Percentiles rank a stretch among this genome's conserved stretches.
Conservation (phyloP, 1,140 invertebrate genomes). For the Tetramorium alpestre region DNA sequence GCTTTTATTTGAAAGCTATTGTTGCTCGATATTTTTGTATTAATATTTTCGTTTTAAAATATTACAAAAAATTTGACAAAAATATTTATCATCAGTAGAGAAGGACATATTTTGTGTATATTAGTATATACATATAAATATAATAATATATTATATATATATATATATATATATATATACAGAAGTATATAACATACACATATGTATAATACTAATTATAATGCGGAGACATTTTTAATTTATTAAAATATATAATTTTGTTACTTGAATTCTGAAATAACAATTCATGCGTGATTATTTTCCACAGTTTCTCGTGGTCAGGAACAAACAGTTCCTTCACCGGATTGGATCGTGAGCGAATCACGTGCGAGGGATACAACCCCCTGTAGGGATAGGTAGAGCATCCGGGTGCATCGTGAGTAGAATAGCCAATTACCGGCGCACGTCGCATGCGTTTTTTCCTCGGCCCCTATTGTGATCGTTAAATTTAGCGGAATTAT, state of each 20-base stretch:
- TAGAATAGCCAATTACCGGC: slow-evolving; percentile 75
- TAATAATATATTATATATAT: too few relatives aligned
- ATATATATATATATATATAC: too few relatives aligned
- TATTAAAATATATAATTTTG: neutral
- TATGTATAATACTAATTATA: neutral
- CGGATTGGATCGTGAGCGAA: slow-evolving; percentile 42
- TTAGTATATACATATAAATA: too few relatives aligned
- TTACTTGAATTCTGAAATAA: neutral
- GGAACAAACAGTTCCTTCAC: slow-evolving; percentile 42
- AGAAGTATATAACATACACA: too few relatives aligned
- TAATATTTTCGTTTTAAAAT: too few relatives aligned
- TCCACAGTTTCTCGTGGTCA: neutral
- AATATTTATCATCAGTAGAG: too few relatives aligned
- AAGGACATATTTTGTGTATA: too few relatives aligned
- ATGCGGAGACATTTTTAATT: neutral
- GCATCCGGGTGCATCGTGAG: slow-evolving; percentile 30
- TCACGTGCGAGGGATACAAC: neutral
- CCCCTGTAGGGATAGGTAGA: neutral
- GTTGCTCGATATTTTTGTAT: too few relatives aligned
- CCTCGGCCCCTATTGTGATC: slow-evolving; percentile 62
- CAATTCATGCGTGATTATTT: neutral
- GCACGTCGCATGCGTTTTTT: slow-evolving; percentile 33
- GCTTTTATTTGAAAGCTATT: too few relatives aligned
- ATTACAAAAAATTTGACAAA: too few relatives aligned
- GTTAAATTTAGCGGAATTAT: slow-evolving; percentile 77